These are phyloP conservation scores for Nomada ruficornis DNA, from an alignment of 2,888 invertebrate species.

Conservation along the genomic window DNA sequence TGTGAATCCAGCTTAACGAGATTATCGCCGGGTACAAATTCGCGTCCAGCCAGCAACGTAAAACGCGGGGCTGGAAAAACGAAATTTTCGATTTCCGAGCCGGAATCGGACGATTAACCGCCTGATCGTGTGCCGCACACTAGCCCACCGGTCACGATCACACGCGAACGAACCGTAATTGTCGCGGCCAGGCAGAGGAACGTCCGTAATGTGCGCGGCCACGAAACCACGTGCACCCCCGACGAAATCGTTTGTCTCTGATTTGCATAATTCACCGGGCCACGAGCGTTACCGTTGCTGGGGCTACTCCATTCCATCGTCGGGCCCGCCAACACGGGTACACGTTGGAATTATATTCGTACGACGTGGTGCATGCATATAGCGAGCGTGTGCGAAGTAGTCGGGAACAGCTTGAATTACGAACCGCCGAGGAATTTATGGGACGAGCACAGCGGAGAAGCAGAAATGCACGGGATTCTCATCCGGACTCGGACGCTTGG, in stretches of 20 bases:
- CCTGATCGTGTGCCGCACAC: neutral
- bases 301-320: constrained; percentile 12
- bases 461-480: constrained; percentile 39
- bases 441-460: constrained; percentile 7
- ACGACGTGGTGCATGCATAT: neutral
- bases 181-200: constrained; percentile 35
- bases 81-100: constrained; percentile 51
- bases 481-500: too few species aligned
- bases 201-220: constrained; percentile 26
- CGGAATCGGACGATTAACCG: constrained; percentile 14
- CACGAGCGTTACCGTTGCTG: constrained; percentile 1
- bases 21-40: constrained; percentile 60
- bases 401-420: constrained; percentile 41
- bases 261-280: constrained; percentile 70
- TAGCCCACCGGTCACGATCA: neutral
- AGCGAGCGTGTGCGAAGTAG: neutral
- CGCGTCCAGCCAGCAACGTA: constrained; percentile 20
- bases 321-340: neutral
- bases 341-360: constrained; percentile 16
- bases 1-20: constrained; percentile 63
- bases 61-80: constrained; percentile 45
- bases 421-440: constrained; percentile 45
- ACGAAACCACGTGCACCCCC: constrained; percentile 31
- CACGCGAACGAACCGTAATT: constrained; percentile 41
- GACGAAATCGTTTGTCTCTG: constrained; percentile 64